phyloP scores from a whole-genome alignment of 1,140 invertebrate species.

The Lasaia peninsularis region DNA sequence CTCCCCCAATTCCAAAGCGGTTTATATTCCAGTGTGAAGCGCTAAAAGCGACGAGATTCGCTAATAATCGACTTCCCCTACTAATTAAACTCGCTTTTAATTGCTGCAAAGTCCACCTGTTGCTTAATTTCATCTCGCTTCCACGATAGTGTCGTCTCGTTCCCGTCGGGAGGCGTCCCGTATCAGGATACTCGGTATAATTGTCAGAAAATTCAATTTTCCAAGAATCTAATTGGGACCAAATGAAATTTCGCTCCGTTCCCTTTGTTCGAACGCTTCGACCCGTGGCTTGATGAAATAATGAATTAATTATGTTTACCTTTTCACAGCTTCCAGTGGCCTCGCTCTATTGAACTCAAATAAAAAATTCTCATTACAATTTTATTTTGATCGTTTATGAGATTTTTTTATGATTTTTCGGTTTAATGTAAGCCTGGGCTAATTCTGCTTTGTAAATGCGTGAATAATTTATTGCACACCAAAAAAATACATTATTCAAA shows the following conservation, averaged over 20 bases:
- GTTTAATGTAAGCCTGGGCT: neutral
- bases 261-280: constrained; percentile 55
- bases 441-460: too few species aligned
- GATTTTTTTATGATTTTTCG: neutral
- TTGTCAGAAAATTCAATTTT: constrained; percentile 70
- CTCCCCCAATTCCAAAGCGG: constrained; percentile 40
- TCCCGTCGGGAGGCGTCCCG: constrained; percentile 61
- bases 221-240: constrained; percentile 59
- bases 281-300: constrained; percentile 51
- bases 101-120: constrained; percentile 68
- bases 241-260: constrained; percentile 64
- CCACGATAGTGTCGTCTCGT: constrained; percentile 32
- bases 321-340: constrained; percentile 24
- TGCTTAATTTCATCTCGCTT: constrained; percentile 35
- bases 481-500: too few species aligned
- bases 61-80: constrained; percentile 71
- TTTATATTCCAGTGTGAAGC: constrained; percentile 63
- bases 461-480: too few species aligned
- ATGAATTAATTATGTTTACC: constrained; percentile 51
- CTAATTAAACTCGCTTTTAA: constrained; percentile 74
- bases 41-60: constrained; percentile 54
- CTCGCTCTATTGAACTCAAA: constrained; percentile 7
- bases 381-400: neutral
- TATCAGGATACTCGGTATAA: constrained; percentile 68
- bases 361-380: constrained; percentile 11